phyloP scores from a whole-genome alignment of 2,113 vertebrate species.

The Amblyornis subalaris region DNA sequence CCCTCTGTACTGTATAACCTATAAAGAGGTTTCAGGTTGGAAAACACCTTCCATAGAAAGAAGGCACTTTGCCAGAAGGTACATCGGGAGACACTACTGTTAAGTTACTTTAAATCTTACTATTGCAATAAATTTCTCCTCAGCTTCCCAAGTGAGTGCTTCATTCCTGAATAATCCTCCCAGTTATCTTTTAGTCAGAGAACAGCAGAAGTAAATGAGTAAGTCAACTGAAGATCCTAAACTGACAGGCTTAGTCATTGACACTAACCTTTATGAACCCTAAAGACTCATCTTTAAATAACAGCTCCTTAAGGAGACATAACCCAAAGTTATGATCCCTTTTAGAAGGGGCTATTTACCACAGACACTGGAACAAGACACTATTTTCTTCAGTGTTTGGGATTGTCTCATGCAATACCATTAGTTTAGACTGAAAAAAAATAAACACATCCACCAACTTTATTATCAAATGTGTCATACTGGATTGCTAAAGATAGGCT shows the following conservation, averaged over 20 bases:
- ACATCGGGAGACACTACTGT: neutral
- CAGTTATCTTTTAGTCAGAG: neutral
- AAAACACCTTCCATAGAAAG: neutral
- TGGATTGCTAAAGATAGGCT: neutral
- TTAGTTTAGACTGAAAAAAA: neutral
- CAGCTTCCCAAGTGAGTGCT: neutral
- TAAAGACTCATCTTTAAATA: constrained; percentile 13
- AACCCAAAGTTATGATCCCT: neutral
- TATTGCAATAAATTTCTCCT: constrained; percentile 16
- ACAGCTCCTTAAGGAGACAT: constrained; percentile 21
- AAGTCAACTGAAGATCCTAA: constrained; percentile 28
- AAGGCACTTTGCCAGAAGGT: neutral
- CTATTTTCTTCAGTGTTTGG: neutral
- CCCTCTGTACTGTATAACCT: neutral
- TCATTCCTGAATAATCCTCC: constrained; percentile 21
- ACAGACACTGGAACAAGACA: neutral
- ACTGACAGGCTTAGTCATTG: constrained; percentile 10
- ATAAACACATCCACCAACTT: neutral
- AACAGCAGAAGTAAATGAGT: constrained; percentile 19
- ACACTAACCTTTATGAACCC: constrained; percentile 22
- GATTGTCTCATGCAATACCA: neutral
- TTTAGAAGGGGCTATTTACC: constrained; percentile 14
- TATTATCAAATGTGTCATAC: neutral
- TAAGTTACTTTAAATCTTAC: neutral
- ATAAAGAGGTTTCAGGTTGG: neutral